Evolutionary conservation across 2,113 vertebrate genomes (phyloP).

Genomic region (Hypanus sabinus): DNA sequence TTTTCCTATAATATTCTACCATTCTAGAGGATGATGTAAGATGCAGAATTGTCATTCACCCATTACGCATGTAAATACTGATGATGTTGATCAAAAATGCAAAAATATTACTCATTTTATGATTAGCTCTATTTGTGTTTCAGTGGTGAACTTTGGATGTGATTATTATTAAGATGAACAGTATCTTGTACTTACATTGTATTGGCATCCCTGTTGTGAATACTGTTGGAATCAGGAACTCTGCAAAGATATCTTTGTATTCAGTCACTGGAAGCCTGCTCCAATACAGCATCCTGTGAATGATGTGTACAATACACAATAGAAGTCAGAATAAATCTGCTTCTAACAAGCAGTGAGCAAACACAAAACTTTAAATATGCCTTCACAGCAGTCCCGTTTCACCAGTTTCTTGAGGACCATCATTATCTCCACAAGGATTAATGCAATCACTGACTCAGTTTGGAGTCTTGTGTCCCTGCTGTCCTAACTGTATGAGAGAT

Average conservation of each 20-base stretch:
- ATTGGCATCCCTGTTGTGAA: not conserved
- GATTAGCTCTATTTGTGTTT: not conserved
- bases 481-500: not conserved
- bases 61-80: not conserved
- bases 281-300: conserved; percentile 7
- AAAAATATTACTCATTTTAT: not conserved
- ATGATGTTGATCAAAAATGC: not conserved
- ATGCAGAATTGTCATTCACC: not conserved
- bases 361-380: not conserved
- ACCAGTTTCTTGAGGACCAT: not conserved
- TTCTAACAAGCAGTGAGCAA: not conserved
- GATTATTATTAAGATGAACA: not conserved
- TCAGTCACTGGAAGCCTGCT: conserved; percentile 10
- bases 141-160: not conserved
- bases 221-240: not conserved
- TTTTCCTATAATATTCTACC: not conserved
- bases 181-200: not conserved
- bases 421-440: not conserved
- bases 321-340: not conserved
- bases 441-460: not conserved
- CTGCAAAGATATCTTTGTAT: not conserved
- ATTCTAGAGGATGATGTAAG: not conserved
- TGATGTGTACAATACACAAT: not conserved
- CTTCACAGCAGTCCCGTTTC: not conserved
- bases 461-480: not conserved